Evolutionary conservation across 2,888 invertebrate genomes (phyloP).

Genomic region (Pteria penguin): DNA sequence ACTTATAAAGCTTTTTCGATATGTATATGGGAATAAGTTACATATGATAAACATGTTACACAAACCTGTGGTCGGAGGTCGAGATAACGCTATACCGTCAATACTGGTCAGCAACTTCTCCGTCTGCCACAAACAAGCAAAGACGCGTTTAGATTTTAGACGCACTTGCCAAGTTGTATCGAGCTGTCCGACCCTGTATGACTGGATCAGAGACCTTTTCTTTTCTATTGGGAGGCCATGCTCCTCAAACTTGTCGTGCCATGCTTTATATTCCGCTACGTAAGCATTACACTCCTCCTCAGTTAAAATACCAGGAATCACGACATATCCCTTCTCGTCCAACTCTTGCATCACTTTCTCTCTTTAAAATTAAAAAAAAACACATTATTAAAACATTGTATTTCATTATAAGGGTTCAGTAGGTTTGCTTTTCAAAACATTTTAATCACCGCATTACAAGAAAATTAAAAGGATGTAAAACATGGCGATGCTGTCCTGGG

Average conservation of each 20-base stretch:
- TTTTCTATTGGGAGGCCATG: constrained; percentile 34
- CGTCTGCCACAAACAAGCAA: constrained; percentile 55
- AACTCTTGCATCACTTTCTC: constrained; percentile 22
- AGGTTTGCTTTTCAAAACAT: too few species aligned
- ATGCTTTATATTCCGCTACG: constrained; percentile 36
- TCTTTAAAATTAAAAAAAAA: constrained; percentile 12
- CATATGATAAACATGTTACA: not conserved
- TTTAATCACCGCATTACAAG: too few species aligned
- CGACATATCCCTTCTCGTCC: constrained; percentile 20
- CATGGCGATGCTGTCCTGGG: too few species aligned
- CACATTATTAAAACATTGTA: too few species aligned
- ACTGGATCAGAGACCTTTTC: constrained; percentile 41
- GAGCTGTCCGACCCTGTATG: constrained; percentile 48
- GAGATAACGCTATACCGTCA: constrained; percentile 55
- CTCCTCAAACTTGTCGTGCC: constrained; percentile 46
- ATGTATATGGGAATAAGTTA: not conserved
- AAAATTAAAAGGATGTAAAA: too few species aligned
- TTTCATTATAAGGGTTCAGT: too few species aligned
- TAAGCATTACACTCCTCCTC: constrained; percentile 42
- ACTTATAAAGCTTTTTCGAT: not conserved
- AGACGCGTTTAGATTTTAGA: constrained; percentile 47
- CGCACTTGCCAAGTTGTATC: constrained; percentile 47
- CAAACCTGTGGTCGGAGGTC: constrained; percentile 51
- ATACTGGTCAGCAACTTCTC: constrained; percentile 52
- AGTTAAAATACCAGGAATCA: constrained; percentile 47